Base-by-base conservation (phyloP, 2,797 vertebrate species). In the Molossus molossus region DNA sequence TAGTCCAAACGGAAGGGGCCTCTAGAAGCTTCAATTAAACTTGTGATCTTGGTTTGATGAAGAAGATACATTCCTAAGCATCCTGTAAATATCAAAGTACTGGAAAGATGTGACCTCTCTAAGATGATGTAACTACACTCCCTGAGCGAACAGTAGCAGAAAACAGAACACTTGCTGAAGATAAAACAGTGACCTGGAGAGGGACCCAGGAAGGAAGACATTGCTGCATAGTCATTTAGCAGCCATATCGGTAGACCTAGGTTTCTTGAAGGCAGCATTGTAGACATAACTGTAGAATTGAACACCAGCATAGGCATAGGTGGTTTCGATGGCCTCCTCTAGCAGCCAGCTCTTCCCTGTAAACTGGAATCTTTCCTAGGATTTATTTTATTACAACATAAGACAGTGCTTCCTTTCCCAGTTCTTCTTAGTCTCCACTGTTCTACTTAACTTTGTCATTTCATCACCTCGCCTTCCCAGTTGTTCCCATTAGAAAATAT, bases 401-500 rank as follows among this genome's bases (percentile, higher is more conserved):
- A 79, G n/a, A 64, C 57, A 80, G 53, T 37, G 21, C 7, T 72
- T 73, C 29, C 58, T 90, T 40, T 20, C 23, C 18, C 14, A 27
- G 33, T 60, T 92, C 55, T 60, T 92, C 55, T 75, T 94, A 23
- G 3, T 48, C 33, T 50, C 70, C 37, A 64, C 37, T 23, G 11
- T 90, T 90, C 72, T 48, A 29, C 40, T n/a, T n/a, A n/a, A 23
- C 85, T 50, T 88, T 23, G 20, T 58, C n/a, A 33, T 76, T 87
- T 94, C 57, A 72, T 55, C n/a, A 58, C 25, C 27, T 95, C 33
- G 60, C 25, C 72, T 62, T 79, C 29, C 37, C 69, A 84, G 1
- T n/a, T 80, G 25, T 64, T 88, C 75, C 70, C 60, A 37, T 80
- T 94, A 33, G 37, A 92, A 92, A 96, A 84, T 57, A 79, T 5